Evolutionary conservation across 2,113 vertebrate species (phyloP), one percentile per base, ranked within the genome.

Genomic region (Dasyornis broadbenti): DNA sequence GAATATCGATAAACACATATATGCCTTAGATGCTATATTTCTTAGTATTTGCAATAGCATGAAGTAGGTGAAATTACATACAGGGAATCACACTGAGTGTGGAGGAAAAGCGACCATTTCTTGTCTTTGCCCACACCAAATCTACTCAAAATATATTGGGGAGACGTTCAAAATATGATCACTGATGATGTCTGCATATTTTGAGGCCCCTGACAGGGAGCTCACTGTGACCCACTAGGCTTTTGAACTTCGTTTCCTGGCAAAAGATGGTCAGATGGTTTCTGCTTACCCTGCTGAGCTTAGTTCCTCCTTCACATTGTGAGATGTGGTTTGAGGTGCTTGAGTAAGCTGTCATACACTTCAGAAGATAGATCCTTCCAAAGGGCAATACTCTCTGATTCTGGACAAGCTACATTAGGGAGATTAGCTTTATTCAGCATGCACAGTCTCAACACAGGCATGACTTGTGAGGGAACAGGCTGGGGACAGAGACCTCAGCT

Each of bases 391-490:
- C 21, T 13, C 6, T 76, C 44, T 80, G 27, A 42, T 30, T 95
- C 61, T 70, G 39, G n/a, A 81, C 42, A 45, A 84, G 33, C 30
- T 61, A 27, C 1, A 0, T 57, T 31, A 42, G 30, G 40, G 12
- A 45, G 15, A 54, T 76, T 26, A 28, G 28, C 35, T 20, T 70
- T 56, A 47, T 17, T 59, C 28, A n/a, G 35, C 2, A 1, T 30
- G 13, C 37, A 35, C 57, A 71, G 16, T 4, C 70, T 82, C 2
- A 2, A 18, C 26, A 22, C 0, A 0, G n/a, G 28, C 27, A 44
- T n/a, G 53, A 56, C 33, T 33, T 26, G 30, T 1, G 0, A 0
- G 2, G 47, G 53, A 76, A 30, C 0, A 1, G 44, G 22, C n/a
- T 44, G 4, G 23, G 13, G 31, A 12, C 47, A 86, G 44, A 89